Evolutionary conservation across 2,797 vertebrate species (phyloP).

Genomic region (Sarcoramphus papa): DNA sequence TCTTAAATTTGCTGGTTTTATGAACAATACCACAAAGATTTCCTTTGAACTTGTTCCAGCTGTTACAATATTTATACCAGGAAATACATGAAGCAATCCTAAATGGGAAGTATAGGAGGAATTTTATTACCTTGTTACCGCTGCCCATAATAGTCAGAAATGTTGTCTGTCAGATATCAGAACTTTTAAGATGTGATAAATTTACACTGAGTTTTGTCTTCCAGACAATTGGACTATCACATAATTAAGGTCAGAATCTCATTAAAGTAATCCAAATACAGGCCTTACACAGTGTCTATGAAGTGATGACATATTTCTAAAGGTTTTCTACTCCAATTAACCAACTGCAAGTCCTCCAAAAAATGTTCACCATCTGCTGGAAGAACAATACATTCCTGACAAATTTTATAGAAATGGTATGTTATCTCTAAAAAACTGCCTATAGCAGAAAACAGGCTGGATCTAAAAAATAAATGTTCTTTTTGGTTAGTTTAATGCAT

Average conservation of each 20-base stretch:
- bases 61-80: conserved; percentile 9
- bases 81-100: conserved; percentile 67
- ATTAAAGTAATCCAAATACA: not conserved
- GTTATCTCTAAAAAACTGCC: not conserved
- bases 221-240: not conserved
- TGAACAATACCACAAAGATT: not conserved
- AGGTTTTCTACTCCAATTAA: not conserved
- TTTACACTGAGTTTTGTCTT: not conserved
- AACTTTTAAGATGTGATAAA: not conserved
- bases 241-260: not conserved
- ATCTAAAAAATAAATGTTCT: not conserved
- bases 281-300: not conserved
- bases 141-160: not conserved
- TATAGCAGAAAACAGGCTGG: not conserved
- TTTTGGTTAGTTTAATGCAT: not conserved
- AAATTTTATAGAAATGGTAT: not conserved
- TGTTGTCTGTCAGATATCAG: not conserved
- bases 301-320: not conserved
- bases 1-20: conserved; percentile 11
- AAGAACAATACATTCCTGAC: not conserved
- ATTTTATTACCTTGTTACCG: not conserved
- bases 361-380: not conserved
- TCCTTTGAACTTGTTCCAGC: conserved; percentile 28
- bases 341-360: not conserved
- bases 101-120: not conserved